Evolutionary conservation across 2,113 vertebrate species (phyloP).

Genomic region (Prunella fulvescens): DNA sequence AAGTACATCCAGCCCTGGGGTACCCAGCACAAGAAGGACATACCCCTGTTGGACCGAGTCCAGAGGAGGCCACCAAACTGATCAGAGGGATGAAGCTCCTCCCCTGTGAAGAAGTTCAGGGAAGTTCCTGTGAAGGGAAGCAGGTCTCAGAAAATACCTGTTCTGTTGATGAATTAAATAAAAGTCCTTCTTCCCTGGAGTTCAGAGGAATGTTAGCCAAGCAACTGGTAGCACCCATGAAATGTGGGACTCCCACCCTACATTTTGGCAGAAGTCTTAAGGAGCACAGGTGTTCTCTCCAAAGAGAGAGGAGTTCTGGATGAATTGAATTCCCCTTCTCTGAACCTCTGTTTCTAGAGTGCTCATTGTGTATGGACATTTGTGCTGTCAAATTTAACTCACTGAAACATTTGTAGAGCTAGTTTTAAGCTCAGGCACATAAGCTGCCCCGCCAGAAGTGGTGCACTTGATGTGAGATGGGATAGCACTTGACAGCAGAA

Average conservation of each 20-base stretch:
- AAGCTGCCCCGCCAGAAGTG: neutral
- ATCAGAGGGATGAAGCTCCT: neutral
- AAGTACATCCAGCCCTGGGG: too few relatives aligned
- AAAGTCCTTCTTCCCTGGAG: neutral
- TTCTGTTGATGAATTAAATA: neutral
- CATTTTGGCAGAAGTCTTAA: neutral
- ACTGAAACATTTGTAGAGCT: neutral
- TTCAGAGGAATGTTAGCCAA: neutral
- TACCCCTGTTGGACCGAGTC: rapidly evolving
- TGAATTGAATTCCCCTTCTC: neutral
- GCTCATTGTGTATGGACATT: neutral
- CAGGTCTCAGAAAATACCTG: neutral
- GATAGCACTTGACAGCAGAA: neutral
- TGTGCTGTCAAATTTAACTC: neutral
- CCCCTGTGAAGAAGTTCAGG: neutral
- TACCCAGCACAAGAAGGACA: neutral
- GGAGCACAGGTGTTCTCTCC: neutral
- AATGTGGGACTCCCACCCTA: neutral
- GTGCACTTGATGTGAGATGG: neutral
- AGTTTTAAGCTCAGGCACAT: neutral
- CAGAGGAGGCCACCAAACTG: neutral
- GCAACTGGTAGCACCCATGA: neutral
- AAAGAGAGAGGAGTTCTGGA: neutral
- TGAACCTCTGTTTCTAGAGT: neutral
- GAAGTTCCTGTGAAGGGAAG: neutral